phyloP scores from a whole-genome alignment of 2,888 invertebrate species.

The Charanyca ferruginea region DNA sequence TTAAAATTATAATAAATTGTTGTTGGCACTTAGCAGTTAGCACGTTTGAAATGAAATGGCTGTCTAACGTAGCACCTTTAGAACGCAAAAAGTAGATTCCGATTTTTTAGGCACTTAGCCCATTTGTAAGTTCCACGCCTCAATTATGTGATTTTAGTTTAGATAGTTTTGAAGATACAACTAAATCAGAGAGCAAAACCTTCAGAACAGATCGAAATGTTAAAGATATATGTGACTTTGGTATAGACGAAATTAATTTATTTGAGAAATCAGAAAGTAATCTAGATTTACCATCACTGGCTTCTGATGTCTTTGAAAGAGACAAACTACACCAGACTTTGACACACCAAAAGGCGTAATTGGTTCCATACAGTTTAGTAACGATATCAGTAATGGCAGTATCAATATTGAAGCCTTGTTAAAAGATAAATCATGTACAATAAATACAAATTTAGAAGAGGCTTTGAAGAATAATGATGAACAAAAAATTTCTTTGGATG shows the following conservation, averaged over 20 bases:
- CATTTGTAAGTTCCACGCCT: too few relatives aligned
- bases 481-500: constrained; percentile 75
- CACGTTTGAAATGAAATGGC: too few relatives aligned
- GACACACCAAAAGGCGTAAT: constrained; percentile 34
- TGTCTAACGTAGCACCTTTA: too few relatives aligned
- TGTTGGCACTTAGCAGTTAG: too few relatives aligned
- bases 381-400: constrained; percentile 40
- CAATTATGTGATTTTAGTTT: too few relatives aligned
- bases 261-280: constrained; percentile 18
- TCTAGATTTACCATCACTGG: constrained; percentile 36
- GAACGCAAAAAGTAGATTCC: too few relatives aligned
- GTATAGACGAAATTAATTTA: constrained; percentile 4
- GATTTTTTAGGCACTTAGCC: too few relatives aligned
- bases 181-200: constrained; percentile 14
- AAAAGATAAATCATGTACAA: constrained; percentile 68
- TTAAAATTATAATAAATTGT: too few relatives aligned
- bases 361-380: constrained; percentile 13
- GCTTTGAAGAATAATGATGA: constrained; percentile 76
- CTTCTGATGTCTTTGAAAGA: constrained; percentile 25
- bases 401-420: constrained; percentile 41
- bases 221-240: constrained; percentile 46
- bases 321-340: constrained; percentile 38
- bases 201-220: constrained; percentile 4
- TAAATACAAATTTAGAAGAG: constrained; percentile 80
- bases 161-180: constrained; percentile 20